These are phyloP conservation scores for Anguilla obscura DNA, from an alignment of 2,797 vertebrate species.

Conservation along the genomic window DNA sequence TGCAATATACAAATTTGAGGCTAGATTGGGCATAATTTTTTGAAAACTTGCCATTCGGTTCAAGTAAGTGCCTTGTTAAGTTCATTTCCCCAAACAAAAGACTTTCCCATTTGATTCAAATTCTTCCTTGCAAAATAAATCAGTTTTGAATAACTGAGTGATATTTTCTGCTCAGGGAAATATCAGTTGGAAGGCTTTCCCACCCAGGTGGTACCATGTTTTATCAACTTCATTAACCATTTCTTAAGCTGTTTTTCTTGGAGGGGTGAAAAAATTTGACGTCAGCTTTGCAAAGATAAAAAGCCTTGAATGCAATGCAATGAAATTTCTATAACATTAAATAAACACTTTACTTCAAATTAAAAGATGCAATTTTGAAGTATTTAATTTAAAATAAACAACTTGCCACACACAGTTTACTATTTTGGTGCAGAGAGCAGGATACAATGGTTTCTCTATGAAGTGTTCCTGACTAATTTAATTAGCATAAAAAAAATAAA, in stretches of 20 bases:
- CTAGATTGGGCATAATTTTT: not conserved
- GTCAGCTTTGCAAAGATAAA: not conserved
- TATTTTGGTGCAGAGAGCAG: not conserved
- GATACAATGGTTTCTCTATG: not conserved
- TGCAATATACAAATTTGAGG: not conserved
- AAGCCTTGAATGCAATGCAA: not conserved
- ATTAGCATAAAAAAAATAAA: not conserved
- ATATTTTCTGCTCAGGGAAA: not conserved
- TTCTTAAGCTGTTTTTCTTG: not conserved
- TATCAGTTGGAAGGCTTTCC: not conserved
- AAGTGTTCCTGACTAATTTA: not conserved
- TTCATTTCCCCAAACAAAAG: not conserved
- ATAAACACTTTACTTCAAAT: not conserved
- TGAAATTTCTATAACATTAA: not conserved
- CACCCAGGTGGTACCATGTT: not conserved
- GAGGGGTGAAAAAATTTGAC: not conserved
- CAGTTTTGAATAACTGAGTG: not conserved
- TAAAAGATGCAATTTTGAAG: not conserved
- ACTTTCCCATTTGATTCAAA: not conserved
- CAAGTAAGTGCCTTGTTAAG: constrained; percentile 8
- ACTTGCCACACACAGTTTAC: not conserved
- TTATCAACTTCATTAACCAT: not conserved
- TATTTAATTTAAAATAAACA: not conserved
- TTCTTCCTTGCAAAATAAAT: not conserved
- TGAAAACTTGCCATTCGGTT: not conserved